Conservation (phyloP, 2,113 vertebrate genomes). For the Oreochromis niloticus region DNA sequence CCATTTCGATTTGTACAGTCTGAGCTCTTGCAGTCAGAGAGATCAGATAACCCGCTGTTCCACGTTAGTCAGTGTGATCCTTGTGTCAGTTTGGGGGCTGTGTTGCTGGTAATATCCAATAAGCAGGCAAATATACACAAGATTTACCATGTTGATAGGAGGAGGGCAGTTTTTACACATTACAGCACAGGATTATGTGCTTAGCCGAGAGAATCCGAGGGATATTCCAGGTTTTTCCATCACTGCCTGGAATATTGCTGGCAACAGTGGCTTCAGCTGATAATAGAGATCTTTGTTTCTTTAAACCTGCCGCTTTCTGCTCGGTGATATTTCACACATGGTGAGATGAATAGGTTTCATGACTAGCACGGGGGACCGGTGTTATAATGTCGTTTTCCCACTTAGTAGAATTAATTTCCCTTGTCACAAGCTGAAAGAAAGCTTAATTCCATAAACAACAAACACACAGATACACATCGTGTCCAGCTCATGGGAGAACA, state of each 20-base stretch:
- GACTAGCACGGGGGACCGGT: not conserved
- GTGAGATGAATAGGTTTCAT: not conserved
- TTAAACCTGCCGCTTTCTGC: not conserved
- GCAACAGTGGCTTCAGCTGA: not conserved
- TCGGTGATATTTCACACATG: not conserved
- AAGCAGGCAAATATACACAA: slow-evolving; percentile 46
- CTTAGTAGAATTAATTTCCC: slow-evolving; percentile 23
- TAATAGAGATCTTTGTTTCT: not conserved
- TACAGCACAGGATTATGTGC: not conserved
- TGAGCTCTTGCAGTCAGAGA: not conserved
- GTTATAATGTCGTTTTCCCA: not conserved
- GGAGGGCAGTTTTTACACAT: not conserved
- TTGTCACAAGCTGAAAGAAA: not conserved
- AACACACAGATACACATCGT: slow-evolving; percentile 8
- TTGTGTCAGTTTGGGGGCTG: not conserved
- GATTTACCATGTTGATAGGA: slow-evolving; percentile 12
- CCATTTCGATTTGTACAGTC: not conserved
- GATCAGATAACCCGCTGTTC: slow-evolving; percentile 33
- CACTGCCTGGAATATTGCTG: not conserved
- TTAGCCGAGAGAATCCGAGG: not conserved
- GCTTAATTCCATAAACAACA: slow-evolving; percentile 27
- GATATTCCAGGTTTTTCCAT: not conserved
- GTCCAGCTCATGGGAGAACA: slow-evolving; percentile 13
- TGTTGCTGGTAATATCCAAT: slow-evolving; percentile 20
- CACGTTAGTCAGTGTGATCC: slow-evolving; percentile 25